These are phyloP conservation scores for Hydrotaea cyrtoneurina DNA, from an alignment of 2,888 invertebrate genomes.

Conservation along the genomic window DNA sequence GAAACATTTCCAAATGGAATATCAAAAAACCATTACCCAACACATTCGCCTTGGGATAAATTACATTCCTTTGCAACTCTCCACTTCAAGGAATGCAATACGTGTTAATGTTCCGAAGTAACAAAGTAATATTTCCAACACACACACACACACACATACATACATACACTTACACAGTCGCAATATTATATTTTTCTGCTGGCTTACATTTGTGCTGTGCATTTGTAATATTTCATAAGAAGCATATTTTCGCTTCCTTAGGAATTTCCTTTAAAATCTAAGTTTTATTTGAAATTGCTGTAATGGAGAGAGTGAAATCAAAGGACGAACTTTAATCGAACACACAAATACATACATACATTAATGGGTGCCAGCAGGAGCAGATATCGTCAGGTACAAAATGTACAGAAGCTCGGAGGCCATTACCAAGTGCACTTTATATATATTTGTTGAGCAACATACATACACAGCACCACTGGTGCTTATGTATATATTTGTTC, in stretches of 20 bases:
- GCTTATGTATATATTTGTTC: background rate
- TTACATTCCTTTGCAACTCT: too few relatives aligned
- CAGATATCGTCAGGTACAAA: conserved; percentile 17
- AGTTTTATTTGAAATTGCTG: background rate
- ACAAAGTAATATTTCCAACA: background rate
- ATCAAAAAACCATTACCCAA: too few relatives aligned
- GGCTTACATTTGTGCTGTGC: background rate
- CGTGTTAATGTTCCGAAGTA: background rate
- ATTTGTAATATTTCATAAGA: background rate
- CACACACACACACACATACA: background rate
- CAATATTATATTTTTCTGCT: background rate
- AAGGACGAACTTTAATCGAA: conserved; percentile 23
- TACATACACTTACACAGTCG: background rate
- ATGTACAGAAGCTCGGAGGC: conserved; percentile 31
- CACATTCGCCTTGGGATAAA: too few relatives aligned
- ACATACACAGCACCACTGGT: too few relatives aligned
- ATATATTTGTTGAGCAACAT: background rate
- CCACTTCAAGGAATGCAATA: background rate
- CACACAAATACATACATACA: background rate
- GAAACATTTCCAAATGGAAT: too few relatives aligned
- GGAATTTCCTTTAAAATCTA: conserved; percentile 10
- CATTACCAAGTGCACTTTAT: conserved; percentile 25
- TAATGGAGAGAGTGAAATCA: background rate
- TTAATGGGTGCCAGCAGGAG: background rate
- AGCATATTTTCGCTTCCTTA: background rate